Evolutionary conservation across 2,797 vertebrate genomes (phyloP).

Genomic region (Sylvia borin): DNA sequence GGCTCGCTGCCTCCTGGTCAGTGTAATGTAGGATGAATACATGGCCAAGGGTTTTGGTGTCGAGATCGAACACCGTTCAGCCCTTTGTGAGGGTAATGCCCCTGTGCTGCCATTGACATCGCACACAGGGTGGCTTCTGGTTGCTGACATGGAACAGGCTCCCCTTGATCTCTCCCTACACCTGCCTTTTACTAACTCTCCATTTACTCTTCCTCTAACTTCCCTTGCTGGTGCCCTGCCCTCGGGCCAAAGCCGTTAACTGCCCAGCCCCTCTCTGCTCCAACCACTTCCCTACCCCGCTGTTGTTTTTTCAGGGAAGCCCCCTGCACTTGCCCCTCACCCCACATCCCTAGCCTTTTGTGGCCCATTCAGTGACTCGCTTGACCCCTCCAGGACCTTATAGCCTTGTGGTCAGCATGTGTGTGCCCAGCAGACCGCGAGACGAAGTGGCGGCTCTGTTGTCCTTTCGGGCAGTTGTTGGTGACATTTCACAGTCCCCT

Average conservation of each 20-base stretch:
- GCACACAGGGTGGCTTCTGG: slow-evolving; percentile 31
- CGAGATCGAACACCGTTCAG: slow-evolving; percentile 41
- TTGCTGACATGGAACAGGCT: slow-evolving; percentile 58
- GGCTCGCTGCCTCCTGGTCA: not conserved
- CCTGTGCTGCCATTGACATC: slow-evolving; percentile 40
- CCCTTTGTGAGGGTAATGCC: slow-evolving; percentile 55
- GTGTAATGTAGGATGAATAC: not conserved
- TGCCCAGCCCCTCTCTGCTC: slow-evolving; percentile 57
- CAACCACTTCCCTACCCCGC: slow-evolving; percentile 64
- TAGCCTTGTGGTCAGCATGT: slow-evolving; percentile 61
- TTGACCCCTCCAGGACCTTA: slow-evolving; percentile 69
- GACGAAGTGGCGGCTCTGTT: slow-evolving; percentile 31
- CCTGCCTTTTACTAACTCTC: slow-evolving; percentile 64
- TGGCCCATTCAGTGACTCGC: slow-evolving; percentile 76
- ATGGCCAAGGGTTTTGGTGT: not conserved
- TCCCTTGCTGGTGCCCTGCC: slow-evolving; percentile 36
- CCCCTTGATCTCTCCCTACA: slow-evolving; percentile 51
- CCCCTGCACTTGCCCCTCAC: slow-evolving; percentile 61
- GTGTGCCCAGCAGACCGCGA: slow-evolving; percentile 73
- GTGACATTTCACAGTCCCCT: slow-evolving; percentile 58
- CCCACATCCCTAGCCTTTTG: slow-evolving; percentile 50
- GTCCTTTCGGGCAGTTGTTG: slow-evolving; percentile 22
- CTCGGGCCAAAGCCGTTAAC: slow-evolving; percentile 72
- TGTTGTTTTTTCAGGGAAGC: not conserved
- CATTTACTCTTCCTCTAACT: slow-evolving; percentile 32